These are phyloP conservation scores for Machimus atricapillus DNA, from an alignment of 2,888 invertebrate genomes.

Conservation along the genomic window DNA sequence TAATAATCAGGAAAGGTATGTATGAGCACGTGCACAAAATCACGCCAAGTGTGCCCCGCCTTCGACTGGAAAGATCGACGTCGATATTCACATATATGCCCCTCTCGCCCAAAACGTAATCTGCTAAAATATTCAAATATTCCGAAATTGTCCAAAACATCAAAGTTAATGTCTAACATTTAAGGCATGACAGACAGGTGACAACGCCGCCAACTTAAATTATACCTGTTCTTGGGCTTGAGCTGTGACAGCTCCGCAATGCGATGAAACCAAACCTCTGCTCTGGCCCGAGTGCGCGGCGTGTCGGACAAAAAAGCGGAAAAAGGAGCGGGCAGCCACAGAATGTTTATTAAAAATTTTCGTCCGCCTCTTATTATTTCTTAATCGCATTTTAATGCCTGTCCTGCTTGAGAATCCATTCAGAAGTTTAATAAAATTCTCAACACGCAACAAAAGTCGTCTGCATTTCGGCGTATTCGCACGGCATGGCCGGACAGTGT, in stretches of 20 bases:
- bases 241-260: not conserved
- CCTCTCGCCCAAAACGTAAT: not conserved
- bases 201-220: constrained; percentile 14
- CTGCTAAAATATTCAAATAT: constrained; percentile 3
- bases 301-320: not conserved
- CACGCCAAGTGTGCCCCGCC: not conserved
- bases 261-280: not conserved
- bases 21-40: not conserved
- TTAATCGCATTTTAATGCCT: constrained; percentile 39
- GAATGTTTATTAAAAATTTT: constrained; percentile 9
- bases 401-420: constrained; percentile 31
- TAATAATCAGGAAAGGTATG: not conserved
- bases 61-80: not conserved
- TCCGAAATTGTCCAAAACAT: constrained; percentile 21
- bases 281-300: not conserved
- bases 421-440: constrained; percentile 37
- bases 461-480: constrained; percentile 35
- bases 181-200: constrained; percentile 32
- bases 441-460: constrained; percentile 38
- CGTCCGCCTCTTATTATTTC: not conserved
- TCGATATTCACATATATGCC: not conserved
- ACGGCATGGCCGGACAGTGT: not conserved
- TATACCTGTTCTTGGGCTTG: not conserved
- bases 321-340: not conserved
- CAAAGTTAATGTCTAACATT: constrained; percentile 20